Evolutionary conservation across 1,140 invertebrate genomes (phyloP).

Genomic region (Sarcophaga bullata): DNA sequence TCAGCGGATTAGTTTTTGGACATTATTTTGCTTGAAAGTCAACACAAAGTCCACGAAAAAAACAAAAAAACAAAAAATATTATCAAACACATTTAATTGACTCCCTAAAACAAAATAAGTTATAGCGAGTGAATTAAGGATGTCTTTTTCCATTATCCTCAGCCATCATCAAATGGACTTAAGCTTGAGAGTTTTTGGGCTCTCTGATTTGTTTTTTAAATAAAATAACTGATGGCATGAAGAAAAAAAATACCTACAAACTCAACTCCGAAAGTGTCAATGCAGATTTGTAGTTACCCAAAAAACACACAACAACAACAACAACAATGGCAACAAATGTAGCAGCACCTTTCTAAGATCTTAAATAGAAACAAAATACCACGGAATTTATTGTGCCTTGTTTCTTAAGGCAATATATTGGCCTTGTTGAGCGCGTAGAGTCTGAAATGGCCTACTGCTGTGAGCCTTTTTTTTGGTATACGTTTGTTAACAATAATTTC

Average conservation of each 20-base stretch:
- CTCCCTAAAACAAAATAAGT: background rate
- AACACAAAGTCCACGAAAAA: background rate
- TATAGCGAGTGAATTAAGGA: background rate
- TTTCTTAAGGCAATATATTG: background rate
- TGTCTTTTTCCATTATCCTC: background rate
- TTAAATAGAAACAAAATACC: background rate
- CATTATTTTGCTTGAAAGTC: no score
- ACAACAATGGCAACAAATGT: background rate
- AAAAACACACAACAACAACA: no score
- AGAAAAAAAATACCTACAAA: background rate
- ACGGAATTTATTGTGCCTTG: background rate
- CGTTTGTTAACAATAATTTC: conserved; percentile 33
- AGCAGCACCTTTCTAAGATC: conserved; percentile 2
- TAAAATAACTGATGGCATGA: no score
- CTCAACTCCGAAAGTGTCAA: conserved; percentile 20
- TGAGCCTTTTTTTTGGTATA: background rate
- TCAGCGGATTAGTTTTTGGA: no score
- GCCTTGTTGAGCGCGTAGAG: background rate
- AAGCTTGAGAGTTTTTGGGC: background rate
- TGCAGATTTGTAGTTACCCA: conserved; percentile 34
- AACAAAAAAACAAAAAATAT: background rate
- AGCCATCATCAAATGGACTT: conserved; percentile 24
- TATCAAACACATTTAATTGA: background rate
- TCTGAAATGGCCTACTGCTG: background rate
- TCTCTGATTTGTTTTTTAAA: background rate